These are phyloP conservation scores for Drosophila subobscura DNA, from an alignment of 1,140 invertebrate species.

Conservation along the genomic window DNA sequence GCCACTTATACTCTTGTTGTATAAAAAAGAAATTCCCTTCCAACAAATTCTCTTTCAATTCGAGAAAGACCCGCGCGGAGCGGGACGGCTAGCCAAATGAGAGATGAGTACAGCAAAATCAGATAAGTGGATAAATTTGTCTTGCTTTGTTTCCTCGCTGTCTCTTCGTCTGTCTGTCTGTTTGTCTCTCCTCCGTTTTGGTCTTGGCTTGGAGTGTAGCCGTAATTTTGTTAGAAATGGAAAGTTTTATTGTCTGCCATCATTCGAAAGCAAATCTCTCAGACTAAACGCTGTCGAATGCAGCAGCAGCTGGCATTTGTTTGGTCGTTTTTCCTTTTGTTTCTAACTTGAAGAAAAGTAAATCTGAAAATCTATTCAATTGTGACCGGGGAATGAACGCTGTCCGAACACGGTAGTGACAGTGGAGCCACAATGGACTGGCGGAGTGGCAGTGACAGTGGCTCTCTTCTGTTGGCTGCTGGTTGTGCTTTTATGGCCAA, in stretches of 20 bases:
- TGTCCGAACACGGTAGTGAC: background rate
- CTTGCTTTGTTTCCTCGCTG: conserved; percentile 50
- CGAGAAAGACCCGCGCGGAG: background rate
- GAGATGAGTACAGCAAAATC: conserved; percentile 30
- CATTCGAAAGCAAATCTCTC: conserved; percentile 67
- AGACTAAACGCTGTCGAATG: conserved; percentile 67
- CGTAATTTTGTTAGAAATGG: conserved; percentile 75
- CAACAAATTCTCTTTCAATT: conserved; percentile 43
- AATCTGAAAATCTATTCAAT: conserved; percentile 69
- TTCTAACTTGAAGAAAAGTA: conserved; percentile 61
- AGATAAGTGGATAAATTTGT: conserved; percentile 74
- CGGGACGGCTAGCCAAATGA: background rate
- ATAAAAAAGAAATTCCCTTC: conserved; percentile 22
- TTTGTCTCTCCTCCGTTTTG: background rate
- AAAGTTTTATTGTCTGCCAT: conserved; percentile 75
- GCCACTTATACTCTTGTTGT: no score
- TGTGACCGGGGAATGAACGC: conserved; percentile 41
- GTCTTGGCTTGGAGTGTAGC: conserved; percentile 25
- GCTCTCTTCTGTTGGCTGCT: conserved; percentile 2
- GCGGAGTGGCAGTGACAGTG: background rate
- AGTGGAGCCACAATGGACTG: conserved; percentile 31
- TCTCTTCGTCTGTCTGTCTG: conserved; percentile 1
- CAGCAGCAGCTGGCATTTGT: conserved; percentile 47
- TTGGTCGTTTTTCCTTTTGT: conserved; percentile 45
- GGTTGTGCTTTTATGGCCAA: conserved; percentile 22